A percentile compares a stretch with the other conserved stretches of the same genome.
Evolutionary conservation across 2,113 vertebrate species (phyloP).

Genomic region (Callithrix jacchus): DNA sequence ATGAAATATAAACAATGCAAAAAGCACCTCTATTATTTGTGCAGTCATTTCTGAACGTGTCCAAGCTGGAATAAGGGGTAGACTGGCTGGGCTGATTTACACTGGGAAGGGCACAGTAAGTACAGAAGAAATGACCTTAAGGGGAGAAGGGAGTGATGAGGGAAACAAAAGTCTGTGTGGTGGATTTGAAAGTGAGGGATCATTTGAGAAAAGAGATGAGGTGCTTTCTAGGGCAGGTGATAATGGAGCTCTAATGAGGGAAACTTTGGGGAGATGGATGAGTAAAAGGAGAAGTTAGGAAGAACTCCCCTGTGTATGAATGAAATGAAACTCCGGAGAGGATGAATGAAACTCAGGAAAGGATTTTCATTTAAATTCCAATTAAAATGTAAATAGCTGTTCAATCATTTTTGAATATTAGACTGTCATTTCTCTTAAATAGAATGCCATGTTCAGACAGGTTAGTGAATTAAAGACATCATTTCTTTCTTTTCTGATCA

Average conservation of each 20-base stretch:
- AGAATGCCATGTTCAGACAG: background rate
- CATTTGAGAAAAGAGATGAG: background rate
- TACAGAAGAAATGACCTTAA: background rate
- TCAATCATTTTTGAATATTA: background rate
- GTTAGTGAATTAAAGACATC: background rate
- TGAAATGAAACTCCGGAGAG: background rate
- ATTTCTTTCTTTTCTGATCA: background rate
- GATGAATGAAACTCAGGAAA: background rate
- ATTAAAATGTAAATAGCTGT: conserved; percentile 23
- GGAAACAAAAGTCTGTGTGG: background rate
- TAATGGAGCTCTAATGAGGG: background rate
- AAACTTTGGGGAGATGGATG: background rate
- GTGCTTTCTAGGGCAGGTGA: background rate
- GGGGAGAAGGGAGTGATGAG: background rate
- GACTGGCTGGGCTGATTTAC: background rate
- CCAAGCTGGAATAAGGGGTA: background rate
- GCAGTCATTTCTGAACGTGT: background rate
- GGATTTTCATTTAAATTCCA: conserved; percentile 5
- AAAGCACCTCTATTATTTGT: background rate
- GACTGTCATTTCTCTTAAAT: background rate
- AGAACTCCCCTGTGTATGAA: background rate
- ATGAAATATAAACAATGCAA: background rate
- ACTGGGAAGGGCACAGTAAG: background rate
- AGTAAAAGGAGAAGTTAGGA: background rate
- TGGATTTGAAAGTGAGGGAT: background rate